phyloP scores from a whole-genome alignment of 2,113 vertebrate species.

The Setophaga coronata region DNA sequence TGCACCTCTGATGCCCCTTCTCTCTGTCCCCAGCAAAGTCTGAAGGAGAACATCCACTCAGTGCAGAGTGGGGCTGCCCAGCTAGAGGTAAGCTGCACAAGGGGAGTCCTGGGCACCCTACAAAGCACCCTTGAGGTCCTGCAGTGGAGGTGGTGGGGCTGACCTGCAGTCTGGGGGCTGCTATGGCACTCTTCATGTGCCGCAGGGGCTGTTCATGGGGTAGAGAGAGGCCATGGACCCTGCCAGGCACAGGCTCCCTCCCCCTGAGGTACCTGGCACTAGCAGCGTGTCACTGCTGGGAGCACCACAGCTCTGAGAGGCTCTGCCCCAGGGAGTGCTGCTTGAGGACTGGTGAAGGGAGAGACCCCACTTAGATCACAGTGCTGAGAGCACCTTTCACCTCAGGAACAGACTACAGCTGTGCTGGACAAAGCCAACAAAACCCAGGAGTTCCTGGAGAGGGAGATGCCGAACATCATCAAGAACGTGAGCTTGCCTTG shows the following conservation, averaged over 20 bases:
- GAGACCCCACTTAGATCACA: background rate
- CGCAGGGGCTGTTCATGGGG: background rate
- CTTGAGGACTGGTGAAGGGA: background rate
- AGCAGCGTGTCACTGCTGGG: background rate
- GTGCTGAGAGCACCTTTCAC: background rate
- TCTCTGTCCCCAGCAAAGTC: conserved; percentile 47
- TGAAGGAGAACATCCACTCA: conserved; percentile 57
- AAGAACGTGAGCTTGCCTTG: conserved; percentile 73
- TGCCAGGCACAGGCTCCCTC: rapidly evolving
- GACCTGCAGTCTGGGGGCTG: background rate
- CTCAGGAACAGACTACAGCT: conserved; percentile 57
- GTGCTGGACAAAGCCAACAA: conserved; percentile 20
- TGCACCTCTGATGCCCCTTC: rapidly evolving
- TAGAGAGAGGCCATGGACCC: background rate
- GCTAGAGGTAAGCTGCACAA: background rate
- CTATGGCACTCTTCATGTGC: background rate
- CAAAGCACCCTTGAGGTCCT: background rate
- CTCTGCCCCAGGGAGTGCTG: background rate
- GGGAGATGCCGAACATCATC: conserved; percentile 62
- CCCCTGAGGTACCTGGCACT: background rate
- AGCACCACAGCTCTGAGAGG: background rate
- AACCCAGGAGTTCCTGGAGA: conserved; percentile 74
- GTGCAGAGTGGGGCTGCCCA: background rate
- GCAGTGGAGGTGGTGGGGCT: background rate
- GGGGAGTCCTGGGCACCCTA: rapidly evolving